Conservation (phyloP, 2,797 vertebrate genomes). For the Rhinella marina region DNA sequence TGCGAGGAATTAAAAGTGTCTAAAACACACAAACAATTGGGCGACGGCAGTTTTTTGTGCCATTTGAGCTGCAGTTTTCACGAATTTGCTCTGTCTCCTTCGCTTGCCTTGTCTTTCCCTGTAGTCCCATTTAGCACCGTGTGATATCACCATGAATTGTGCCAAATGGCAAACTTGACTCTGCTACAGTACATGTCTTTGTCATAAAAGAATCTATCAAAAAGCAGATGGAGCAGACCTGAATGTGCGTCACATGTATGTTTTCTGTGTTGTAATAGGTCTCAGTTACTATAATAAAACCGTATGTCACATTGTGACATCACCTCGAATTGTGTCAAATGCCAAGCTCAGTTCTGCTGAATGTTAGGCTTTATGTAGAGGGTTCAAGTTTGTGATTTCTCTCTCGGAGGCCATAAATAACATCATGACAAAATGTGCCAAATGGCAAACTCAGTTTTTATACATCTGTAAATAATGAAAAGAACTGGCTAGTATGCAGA, state of each 20-base stretch:
- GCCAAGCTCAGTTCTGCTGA: neutral
- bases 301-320: too few species aligned
- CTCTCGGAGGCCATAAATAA: neutral
- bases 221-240: neutral
- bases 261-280: too few species aligned
- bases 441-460: neutral
- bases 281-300: too few species aligned
- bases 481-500: neutral
- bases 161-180: neutral
- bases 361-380: neutral
- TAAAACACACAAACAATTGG: too few species aligned
- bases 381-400: neutral
- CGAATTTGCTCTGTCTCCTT: too few species aligned
- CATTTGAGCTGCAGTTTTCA: neutral
- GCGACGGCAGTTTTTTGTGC: too few species aligned
- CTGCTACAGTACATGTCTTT: neutral
- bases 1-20: too few species aligned
- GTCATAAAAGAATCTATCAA: neutral
- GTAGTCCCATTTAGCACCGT: neutral
- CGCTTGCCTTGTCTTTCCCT: neutral
- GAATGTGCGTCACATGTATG: neutral
- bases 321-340: neutral
- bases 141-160: neutral
- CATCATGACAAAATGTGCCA: neutral
- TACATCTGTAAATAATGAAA: neutral